Percentiles rank a stretch among this genome's conserved stretches.
Evolutionary conservation across 2,888 invertebrate genomes (phyloP).

Genomic region (Drosophila stalkeri): DNA sequence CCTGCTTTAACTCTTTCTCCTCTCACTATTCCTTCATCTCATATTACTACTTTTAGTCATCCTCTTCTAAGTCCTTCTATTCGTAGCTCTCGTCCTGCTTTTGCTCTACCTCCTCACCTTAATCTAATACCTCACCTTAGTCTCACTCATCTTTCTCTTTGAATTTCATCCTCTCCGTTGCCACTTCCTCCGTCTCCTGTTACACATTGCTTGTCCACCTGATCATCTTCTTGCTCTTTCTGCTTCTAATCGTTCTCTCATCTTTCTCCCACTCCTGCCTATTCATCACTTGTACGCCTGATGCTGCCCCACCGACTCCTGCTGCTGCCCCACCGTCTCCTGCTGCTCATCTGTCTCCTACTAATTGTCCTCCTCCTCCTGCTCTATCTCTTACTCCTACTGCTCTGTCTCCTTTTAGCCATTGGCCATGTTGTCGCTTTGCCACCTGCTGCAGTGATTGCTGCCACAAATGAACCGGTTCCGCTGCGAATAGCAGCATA

Average conservation of each 20-base stretch:
- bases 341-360: not conserved
- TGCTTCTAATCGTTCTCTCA: not conserved
- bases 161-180: not conserved
- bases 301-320: not conserved
- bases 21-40: not conserved
- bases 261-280: not conserved
- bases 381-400: not conserved
- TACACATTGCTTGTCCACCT: not conserved
- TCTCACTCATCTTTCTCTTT: not conserved
- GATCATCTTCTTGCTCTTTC: slow-evolving; percentile 1
- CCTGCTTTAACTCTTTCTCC: not conserved
- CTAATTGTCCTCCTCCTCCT: not conserved
- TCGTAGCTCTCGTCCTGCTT: not conserved
- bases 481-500: slow-evolving; percentile 43
- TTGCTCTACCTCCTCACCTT: not conserved
- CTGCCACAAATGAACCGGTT: slow-evolving; percentile 59
- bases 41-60: too few relatives aligned
- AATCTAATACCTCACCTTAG: not conserved
- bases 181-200: not conserved
- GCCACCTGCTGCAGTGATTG: slow-evolving; percentile 64
- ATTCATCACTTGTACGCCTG: not conserved
- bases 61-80: not conserved
- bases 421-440: slow-evolving; percentile 47
- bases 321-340: not conserved
- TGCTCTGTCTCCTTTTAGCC: slow-evolving; percentile 10